Evolutionary conservation across 2,888 invertebrate species (phyloP), one percentile per base, ranked within the genome.

Genomic region (Drosophila kanekoi): DNA sequence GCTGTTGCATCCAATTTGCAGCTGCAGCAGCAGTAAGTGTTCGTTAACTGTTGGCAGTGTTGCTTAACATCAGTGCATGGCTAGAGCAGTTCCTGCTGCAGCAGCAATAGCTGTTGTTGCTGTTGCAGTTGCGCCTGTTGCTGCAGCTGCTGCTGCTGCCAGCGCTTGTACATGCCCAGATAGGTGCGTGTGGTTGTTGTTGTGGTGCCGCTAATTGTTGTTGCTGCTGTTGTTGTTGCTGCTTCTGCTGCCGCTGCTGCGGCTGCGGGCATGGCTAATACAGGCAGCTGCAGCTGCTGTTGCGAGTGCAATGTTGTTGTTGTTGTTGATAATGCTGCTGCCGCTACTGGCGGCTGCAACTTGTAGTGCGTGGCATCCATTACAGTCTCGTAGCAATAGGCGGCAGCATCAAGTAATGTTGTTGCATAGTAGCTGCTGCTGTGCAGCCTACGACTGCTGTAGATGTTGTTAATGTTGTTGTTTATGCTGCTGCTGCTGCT

Each of bases 81-180:
- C 66, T 78, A 72, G 47, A 86, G 73, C 79, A 77, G 61, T 61
- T 84, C 88, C 68, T 78, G 69, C 60, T 87, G 73, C 76, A 87
- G 47, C 53, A 77, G 64, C 67, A 87, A 52, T 60, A 83, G 48
- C 53, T 87, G 75, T 38, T 89, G 87, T 59, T 88, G 89, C 67
- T 79, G 84, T 20, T 81, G 73, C 74, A 84, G 54, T 49, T 88
- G 81, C 23, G 74, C 84, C 58, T 87, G 81, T 62, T 83, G 83
- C 43, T 87, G 86, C 73, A 87, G 65, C 60, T 85, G 81, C 41
- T 89, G 83, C 64, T 87, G 89, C 66, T 86, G 89, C 84, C 86
- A 73, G 62, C 87, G 86, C 76, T 89, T 78, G 61, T 85, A 81
- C 77, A 89, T 74, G 57, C 82, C 77, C 68, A 85, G 61, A 63